Evolutionary conservation across 2,888 invertebrate genomes (phyloP), one percentile per base, ranked within the genome.

Genomic region (Clivina fossor): DNA sequence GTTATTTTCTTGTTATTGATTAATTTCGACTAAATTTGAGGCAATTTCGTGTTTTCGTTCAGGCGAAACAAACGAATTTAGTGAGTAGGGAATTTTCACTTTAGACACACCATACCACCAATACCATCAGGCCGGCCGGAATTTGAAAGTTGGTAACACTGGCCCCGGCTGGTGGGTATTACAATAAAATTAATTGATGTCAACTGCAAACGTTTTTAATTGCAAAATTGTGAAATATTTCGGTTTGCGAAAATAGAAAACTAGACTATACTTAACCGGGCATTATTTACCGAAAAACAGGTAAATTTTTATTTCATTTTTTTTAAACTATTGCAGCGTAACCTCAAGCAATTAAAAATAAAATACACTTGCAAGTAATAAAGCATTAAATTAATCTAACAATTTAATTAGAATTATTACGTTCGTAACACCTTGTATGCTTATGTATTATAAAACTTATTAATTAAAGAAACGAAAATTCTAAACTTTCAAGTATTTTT

Each of bases 1-100:
- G 48, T 48, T 47, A 47, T 47, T 47, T 47, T 47, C 47, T 32
- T 47, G 47, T 47, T 48, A 48, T 48, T 48, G 48, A 48, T 48
- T 48, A 48, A 48, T 35, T 48, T 48, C 37, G 35, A 48, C 35
- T 24, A 15, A 44, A 44, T n/a, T n/a, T n/a, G n/a, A n/a, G n/a
- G n/a, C n/a, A n/a, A n/a, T 44, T 44, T 37, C 48, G 32, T 47
- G 32, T 47, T 47, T 33, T 33, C 32, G 24, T 48, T 48, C 16
- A n/a, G 22, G 38, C 22, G 44, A 44, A 44, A 44, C 44, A 22
- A 16, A 19, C 18, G 19, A 28, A 28, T 44, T 44, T n/a, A n/a
- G n/a, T n/a, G n/a, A n/a, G n/a, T n/a, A n/a, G n/a, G n/a, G n/a
- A 35, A 32, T 47, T 47, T 41, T 47, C 47, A 47, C 47, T 47